Evolutionary conservation across 2,888 invertebrate species (phyloP), one percentile per base, ranked within the genome.

Genomic region (Azorinus chamasolen): DNA sequence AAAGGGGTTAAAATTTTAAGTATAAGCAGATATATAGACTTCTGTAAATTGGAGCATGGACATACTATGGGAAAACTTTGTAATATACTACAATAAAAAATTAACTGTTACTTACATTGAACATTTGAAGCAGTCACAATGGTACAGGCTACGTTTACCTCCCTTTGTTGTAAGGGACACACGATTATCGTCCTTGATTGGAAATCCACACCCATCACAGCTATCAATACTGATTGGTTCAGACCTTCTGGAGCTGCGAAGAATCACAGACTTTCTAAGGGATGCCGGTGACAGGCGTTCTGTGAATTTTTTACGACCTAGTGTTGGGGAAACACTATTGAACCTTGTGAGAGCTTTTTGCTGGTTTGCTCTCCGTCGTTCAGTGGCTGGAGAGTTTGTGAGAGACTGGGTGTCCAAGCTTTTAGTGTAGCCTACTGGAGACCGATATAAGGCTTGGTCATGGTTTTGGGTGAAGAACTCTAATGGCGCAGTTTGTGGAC

Each of bases 51-150:
- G n/a, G n/a, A n/a, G n/a, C n/a, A n/a, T n/a, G n/a, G n/a, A n/a
- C n/a, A n/a, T n/a, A n/a, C n/a, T n/a, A n/a, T n/a, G n/a, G n/a
- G n/a, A n/a, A n/a, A n/a, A n/a, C n/a, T n/a, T n/a, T n/a, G n/a
- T n/a, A n/a, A n/a, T n/a, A n/a, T n/a, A n/a, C n/a, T n/a, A n/a
- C n/a, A n/a, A n/a, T n/a, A n/a, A n/a, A n/a, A n/a, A n/a, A n/a
- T n/a, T n/a, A 32, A 32, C 32, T 25, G 24, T 20, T 46, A 79
- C 88, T 83, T 86, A 88, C 88, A 68, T 70, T 24, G 78, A 81
- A 51, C 88, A 88, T 54, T 88, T 88, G 74, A 88, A 88, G 74
- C 88, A 88, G 46, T 81, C 72, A 0, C 70, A 70, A 63, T 88
- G 88, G 62, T 81, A 88, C 27, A 83, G 70, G 32, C 73, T 77